phyloP scores from a whole-genome alignment of 2,113 vertebrate species.

The Centropristis striata region DNA sequence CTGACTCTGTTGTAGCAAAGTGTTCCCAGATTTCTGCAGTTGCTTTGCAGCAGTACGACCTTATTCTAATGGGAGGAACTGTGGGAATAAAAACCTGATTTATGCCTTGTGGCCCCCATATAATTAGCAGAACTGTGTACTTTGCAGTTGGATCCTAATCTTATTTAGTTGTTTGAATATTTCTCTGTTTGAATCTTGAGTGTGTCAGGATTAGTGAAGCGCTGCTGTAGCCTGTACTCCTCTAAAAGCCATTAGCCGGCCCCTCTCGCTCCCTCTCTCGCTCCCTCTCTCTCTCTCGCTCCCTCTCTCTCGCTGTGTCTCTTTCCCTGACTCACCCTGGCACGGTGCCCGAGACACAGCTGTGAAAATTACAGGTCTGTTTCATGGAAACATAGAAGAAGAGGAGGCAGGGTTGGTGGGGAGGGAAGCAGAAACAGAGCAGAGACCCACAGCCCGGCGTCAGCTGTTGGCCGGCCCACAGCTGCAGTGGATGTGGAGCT shows the following conservation, averaged over 20 bases:
- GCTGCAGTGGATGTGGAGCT: constrained; percentile 78
- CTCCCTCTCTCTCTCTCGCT: constrained; percentile 14
- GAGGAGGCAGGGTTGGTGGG: constrained; percentile 46
- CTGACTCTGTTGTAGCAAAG: not conserved
- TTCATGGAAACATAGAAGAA: constrained; percentile 71
- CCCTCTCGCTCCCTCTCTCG: constrained; percentile 11
- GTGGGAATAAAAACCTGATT: not conserved
- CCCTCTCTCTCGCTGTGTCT: constrained; percentile 6
- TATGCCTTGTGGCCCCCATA: not conserved
- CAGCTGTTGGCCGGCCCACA: constrained; percentile 82
- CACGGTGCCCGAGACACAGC: constrained; percentile 74
- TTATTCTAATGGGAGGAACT: not conserved
- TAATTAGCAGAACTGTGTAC: not conserved
- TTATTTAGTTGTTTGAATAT: constrained; percentile 36
- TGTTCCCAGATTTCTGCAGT: constrained; percentile 5
- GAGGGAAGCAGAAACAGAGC: constrained; percentile 46
- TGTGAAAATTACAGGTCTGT: constrained; percentile 84
- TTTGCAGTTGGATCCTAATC: constrained; percentile 29
- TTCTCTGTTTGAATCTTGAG: constrained; percentile 30
- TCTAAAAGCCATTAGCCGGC: constrained; percentile 68
- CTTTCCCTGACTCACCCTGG: constrained; percentile 65
- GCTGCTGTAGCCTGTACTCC: constrained; percentile 32
- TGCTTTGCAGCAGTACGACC: not conserved
- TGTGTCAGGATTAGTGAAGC: constrained; percentile 40
- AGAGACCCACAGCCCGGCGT: constrained; percentile 68